phyloP scores from a whole-genome alignment of 2,113 vertebrate species.

The Boulengeromyrus knoepffleri region DNA sequence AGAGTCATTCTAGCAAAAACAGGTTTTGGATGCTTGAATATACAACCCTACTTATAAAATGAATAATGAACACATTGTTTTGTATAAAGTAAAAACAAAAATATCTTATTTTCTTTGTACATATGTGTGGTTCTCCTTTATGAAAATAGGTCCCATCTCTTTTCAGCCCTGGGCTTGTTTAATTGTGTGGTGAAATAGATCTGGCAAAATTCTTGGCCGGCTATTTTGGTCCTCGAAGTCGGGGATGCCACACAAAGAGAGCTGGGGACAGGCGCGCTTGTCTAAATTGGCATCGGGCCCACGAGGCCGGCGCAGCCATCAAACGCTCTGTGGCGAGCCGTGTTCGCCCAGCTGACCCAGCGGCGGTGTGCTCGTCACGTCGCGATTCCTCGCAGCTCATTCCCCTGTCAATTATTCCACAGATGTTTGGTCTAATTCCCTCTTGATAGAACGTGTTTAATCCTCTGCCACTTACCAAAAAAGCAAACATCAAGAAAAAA shows the following conservation, averaged over 20 bases:
- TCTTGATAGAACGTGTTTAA: conserved; percentile 64
- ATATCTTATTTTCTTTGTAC: not conserved
- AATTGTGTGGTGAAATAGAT: conserved; percentile 43
- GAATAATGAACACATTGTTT: not conserved
- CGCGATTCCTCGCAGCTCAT: conserved; percentile 50
- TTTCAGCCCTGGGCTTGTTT: conserved; percentile 34
- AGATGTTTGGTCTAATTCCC: conserved; percentile 67
- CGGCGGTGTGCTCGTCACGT: conserved; percentile 50
- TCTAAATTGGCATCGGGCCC: conserved; percentile 61
- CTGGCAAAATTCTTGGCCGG: conserved; percentile 33
- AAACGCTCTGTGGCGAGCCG: conserved; percentile 30
- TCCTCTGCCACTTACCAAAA: conserved; percentile 50
- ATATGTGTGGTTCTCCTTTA: conserved; percentile 16
- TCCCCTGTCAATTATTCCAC: conserved; percentile 65
- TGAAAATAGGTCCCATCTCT: conserved; percentile 39
- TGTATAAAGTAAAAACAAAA: not conserved
- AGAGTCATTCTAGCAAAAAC: not conserved
- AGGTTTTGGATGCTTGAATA: not conserved
- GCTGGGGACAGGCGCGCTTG: conserved; percentile 46
- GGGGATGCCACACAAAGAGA: conserved; percentile 37
- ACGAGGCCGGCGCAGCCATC: conserved; percentile 57
- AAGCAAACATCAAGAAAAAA: conserved; percentile 55
- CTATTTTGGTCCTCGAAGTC: conserved; percentile 16
- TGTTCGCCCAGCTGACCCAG: conserved; percentile 44
- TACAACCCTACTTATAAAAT: not conserved